Base-by-base conservation (phyloP, 2,888 invertebrate genomes). In the Mythimna albipuncta region DNA sequence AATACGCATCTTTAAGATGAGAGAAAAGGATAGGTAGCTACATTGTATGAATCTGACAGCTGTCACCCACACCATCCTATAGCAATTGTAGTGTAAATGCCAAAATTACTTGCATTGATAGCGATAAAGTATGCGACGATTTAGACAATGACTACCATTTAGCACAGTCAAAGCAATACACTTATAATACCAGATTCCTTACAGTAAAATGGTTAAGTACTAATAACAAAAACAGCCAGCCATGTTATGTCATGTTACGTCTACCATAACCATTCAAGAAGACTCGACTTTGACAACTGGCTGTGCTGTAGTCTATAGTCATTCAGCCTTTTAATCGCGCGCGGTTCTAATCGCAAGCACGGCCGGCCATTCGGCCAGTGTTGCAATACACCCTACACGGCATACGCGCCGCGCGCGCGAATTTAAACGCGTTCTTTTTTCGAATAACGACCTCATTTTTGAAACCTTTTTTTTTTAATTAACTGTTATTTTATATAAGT, bases 381-480 rank as follows among this genome's bases (percentile, higher is more conserved):
- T 84, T 85, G 80, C 81, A 83, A 83, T 75, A 83, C 82, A 72
- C 81, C 77, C 76, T 77, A 69, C 72, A 64, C 83, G 78, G 82
- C 38, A 72, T 72, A 83, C 82, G 82, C 83, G 85, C 74, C 55
- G 78, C 68, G 67, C 73, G 79, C 78, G 83, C 77, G 63, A 77
- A 77, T 75, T 74, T 72, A 66, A 61, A 63, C 69, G 77, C 77
- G 71, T 62, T 66, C 62, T 69, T 71, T 74, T 79, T 70, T 58
- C n/a, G 52, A 72, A 68, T 26, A 19, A 11, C 63, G 67, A 69
- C 19, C 47, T 59, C 41, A 58, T 32, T 66, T n/a, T 57, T 21
- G 2, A 32, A 38, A 72, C 32, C 6, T 19, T 38, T 44, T 63
- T 66, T 66, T 71, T 57, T 19, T 13, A 44, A 54, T 64, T 72